phyloP scores from a whole-genome alignment of 2,113 vertebrate genomes.

The Pollachius pollachius region DNA sequence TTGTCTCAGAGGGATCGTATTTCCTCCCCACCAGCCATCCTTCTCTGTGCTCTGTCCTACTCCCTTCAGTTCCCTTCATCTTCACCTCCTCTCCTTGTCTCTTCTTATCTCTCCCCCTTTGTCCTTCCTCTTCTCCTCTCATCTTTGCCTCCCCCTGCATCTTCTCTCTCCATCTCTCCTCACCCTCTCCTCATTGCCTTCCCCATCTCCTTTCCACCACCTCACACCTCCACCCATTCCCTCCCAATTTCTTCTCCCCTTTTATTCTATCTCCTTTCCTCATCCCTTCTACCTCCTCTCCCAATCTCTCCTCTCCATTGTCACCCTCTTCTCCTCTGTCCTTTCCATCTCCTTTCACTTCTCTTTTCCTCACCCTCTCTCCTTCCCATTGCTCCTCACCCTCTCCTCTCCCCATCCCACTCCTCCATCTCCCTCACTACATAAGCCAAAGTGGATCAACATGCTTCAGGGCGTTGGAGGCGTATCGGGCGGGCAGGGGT shows the following conservation, averaged over 20 bases:
- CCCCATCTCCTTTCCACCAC: not conserved
- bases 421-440: no score
- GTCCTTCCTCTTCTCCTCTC: not conserved
- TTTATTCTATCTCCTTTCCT: no score
- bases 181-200: not conserved
- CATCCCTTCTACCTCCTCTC: not conserved
- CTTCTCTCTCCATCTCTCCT: not conserved
- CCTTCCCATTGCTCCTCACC: constrained; percentile 3
- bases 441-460: no score
- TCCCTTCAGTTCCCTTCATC: not conserved
- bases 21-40: no score
- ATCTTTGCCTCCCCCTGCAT: not conserved
- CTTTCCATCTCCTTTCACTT: not conserved
- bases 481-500: not conserved
- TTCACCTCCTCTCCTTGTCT: not conserved
- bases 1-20: no score
- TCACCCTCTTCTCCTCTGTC: not conserved
- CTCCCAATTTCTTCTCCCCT: not conserved
- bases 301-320: not conserved
- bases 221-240: constrained; percentile 11
- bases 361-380: not conserved
- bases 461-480: no score
- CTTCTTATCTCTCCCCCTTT: not conserved
- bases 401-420: not conserved
- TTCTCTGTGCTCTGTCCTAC: not conserved